Evolutionary conservation across 2,113 vertebrate species (phyloP).

Genomic region (Campylomormyrus tamandua): DNA sequence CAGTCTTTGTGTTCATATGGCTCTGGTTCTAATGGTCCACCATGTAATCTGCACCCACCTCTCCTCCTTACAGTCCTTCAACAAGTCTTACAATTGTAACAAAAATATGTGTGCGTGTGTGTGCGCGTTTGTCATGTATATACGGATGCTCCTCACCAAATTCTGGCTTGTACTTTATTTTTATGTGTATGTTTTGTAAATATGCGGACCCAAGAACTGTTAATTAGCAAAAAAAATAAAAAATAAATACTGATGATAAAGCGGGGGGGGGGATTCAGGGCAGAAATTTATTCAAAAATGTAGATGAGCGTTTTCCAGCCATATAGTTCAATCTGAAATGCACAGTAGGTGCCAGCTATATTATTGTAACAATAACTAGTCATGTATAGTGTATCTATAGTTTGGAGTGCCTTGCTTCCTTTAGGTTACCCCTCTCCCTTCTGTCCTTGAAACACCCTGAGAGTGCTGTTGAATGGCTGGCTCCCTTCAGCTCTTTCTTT

Average conservation of each 20-base stretch:
- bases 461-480: slow-evolving; percentile 62
- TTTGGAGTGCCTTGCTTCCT: slow-evolving; percentile 99
- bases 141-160: slow-evolving; percentile 20
- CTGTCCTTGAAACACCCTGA: slow-evolving; percentile 32
- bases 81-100: slow-evolving; percentile 13
- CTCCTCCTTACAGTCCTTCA: not conserved
- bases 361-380: slow-evolving; percentile 99
- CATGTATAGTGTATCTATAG: slow-evolving; percentile 99
- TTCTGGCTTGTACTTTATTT: slow-evolving; percentile 43
- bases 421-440: slow-evolving; percentile 32
- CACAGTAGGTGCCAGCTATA: slow-evolving; percentile 96
- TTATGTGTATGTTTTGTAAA: slow-evolving; percentile 79
- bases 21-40: not conserved
- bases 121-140: slow-evolving; percentile 3
- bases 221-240: slow-evolving; percentile 87
- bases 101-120: not conserved
- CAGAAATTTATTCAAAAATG: slow-evolving; percentile 79
- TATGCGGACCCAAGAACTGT: slow-evolving; percentile 99
- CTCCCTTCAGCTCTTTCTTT: not conserved
- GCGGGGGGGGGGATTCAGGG: slow-evolving; percentile 65
- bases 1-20: not conserved
- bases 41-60: not conserved
- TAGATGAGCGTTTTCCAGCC: slow-evolving; percentile 86
- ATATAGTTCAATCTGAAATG: slow-evolving; percentile 95
- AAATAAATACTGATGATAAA: slow-evolving; percentile 32